Evolutionary conservation across 2,113 vertebrate genomes (phyloP), one percentile per base, ranked within the genome.

Genomic region (Gnathonemus echidnorhynchus): DNA sequence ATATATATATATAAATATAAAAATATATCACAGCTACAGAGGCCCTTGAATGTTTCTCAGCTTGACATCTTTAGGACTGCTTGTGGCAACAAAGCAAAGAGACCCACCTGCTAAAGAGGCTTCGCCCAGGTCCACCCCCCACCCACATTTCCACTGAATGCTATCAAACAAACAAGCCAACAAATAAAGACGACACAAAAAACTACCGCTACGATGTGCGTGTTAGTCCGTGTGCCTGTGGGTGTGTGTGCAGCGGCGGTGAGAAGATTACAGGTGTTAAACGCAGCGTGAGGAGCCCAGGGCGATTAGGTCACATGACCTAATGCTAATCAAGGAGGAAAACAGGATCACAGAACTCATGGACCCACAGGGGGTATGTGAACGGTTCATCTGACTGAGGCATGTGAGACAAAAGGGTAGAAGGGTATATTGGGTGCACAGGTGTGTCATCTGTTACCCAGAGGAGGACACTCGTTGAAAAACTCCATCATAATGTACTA

Each of bases 81-180:
- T 42, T 56, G 39, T 86, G 39, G 27, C 35, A 58, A 83, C 95
- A 95, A 95, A 96, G 94, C 95, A 50, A 31, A 42, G 19, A 49
- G n/a, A 74, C 19, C 24, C 27, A 74, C 58, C n/a, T 88, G 46
- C 21, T 48, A 74, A 17, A 74, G 52, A 19, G 45, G 31, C 58
- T 80, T 19, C 7, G 10, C n/a, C 17, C 19, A 15, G 21, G 17
- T 45, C 11, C 42, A 45, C 45, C 45, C 42, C 45, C 77, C 1
- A 24, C 6, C 56, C 7, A 62, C 58, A 3, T 62, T 66, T 39
- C 27, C 31, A 77, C 70, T 13, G 70, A 39, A 31, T 2, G 13
- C 27, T 77, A 15, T 35, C 31, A 77, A 77, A 39, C 70, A 77
- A 77, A 77, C 70, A 77, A 77, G 13, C 70, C 27, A 77, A 39